Percentiles rank a stretch among this genome's conserved stretches.
phyloP scores from a whole-genome alignment of 1,140 invertebrate genomes.

The Pachyrhynchus sulphureomaculatus region DNA sequence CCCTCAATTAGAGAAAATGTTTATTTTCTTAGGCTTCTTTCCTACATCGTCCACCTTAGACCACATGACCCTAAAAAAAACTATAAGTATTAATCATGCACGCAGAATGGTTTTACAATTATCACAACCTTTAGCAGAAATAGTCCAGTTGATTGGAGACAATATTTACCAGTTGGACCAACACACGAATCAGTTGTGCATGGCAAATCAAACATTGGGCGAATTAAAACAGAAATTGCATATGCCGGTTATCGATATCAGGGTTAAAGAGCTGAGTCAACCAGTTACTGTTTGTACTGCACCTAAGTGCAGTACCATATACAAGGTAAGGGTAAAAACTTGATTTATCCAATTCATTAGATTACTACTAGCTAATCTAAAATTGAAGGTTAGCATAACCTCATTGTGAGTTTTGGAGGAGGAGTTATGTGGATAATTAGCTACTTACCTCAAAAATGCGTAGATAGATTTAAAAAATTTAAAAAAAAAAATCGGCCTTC shows the following conservation, averaged over 20 bases:
- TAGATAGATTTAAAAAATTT: too few relatives aligned
- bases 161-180: conserved; percentile 6
- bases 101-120: neutral
- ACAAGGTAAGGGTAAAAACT: too few relatives aligned
- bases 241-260: neutral
- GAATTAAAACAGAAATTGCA: neutral
- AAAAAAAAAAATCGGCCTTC: too few relatives aligned
- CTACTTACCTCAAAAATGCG: too few relatives aligned
- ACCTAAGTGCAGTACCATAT: too few relatives aligned
- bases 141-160: conserved; percentile 11
- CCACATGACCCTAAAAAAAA: neutral
- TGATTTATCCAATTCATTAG: too few relatives aligned
- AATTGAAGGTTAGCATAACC: too few relatives aligned
- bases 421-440: too few relatives aligned
- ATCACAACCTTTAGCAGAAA: conserved; percentile 16
- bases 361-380: too few relatives aligned
- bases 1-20: too few relatives aligned
- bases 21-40: neutral
- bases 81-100: neutral
- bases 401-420: too few relatives aligned
- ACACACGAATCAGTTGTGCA: neutral
- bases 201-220: neutral
- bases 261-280: neutral
- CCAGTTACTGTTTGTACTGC: neutral
- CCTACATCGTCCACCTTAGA: neutral